Base-by-base conservation (phyloP, 1,140 invertebrate genomes). In the Drosophila fuyamai region DNA sequence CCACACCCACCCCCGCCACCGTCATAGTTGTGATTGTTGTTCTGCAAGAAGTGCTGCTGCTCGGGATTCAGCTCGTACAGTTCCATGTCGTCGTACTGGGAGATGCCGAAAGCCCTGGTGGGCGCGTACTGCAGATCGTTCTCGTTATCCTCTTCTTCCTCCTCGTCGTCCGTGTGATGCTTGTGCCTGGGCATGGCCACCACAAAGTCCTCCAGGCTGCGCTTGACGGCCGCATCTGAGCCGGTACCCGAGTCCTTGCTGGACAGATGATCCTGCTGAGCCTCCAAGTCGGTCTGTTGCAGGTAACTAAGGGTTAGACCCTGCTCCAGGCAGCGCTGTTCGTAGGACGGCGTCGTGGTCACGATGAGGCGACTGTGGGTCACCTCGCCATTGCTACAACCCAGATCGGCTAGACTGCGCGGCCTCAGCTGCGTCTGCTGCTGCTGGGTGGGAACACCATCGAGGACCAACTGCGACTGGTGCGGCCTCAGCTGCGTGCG, bases 231-330 rank as follows among this genome's bases (percentile, higher is more conserved):
- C 16, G 90, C 88, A 83, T 92, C 90, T 0, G 90, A 92, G 8
- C 90, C 90, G 0, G 86, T 92, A 14, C 90, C 90, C 7, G 90
- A 92, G 46, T 92, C 90, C 48, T 92, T 92, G 72, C 90, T 92
- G 1, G 90, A 92, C 10, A 92, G 48, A 72, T 91, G 90, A 79
- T 92, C 90, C 58, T 89, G 90, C 32, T 89, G 82, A 1, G 68
- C 32, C n/a, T 91, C 90, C n/a, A 66, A 29, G 14, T 80, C 83
- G 10, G 76, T 55, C 23, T 88, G 88, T 35, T 79, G 81, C 44
- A 92, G 47, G 27, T 83, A 92, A 47, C 66, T 74, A 0, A 89
- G 61, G 3, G 81, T 85, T 2, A 91, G 55, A 4, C 81, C 76
- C 43, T 90, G 65, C 67, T 76, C 83, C 79, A 72, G 59, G 54